Base-by-base conservation (phyloP, 2,888 invertebrate genomes). In the Phania funesta region DNA sequence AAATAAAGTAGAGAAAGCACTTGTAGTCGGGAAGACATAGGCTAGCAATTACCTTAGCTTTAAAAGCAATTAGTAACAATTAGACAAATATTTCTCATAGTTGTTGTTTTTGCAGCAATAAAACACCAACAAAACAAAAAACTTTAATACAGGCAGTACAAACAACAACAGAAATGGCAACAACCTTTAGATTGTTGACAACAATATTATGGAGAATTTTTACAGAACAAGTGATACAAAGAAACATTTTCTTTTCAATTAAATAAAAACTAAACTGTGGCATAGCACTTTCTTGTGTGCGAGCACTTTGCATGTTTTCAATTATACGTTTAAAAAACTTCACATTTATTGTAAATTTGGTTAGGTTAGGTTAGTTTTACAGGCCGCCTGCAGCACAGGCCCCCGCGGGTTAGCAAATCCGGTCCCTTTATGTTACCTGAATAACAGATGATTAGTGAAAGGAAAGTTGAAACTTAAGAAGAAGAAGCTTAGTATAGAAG, bases 61-160 rank as follows among this genome's bases (percentile, higher is more conserved):
- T 54, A 46, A 76, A 54, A 76, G 76, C 76, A 76, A 81, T 81
- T 81, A 81, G 80, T 67, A 81, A 76, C 71, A 76, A 76, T 81
- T 81, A 81, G 70, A 76, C 65, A 80, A 80, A 76, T 76, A 46
- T 65, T 71, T 68, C 64, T 67, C 60, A 16, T 48, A 24, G 13
- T 73, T 73, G 41, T 41, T 41, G 13, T 74, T 74, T 16, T 67
- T 64, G 32, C 7, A 22, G 62, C 20, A 52, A 41, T 13, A 4
- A 29, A 58, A 52, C 13, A 54, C 4, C 44, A 64, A 44, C 8
- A 35, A 60, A 41, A 20, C 2, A 60, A 32, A 20, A 22, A 20
- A 1, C 8, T 26, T 52, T 22, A 32, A 11, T 52, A 20, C 54
- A 62, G 38, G 41, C 62, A 32, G 44, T 18, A 44, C 58, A 58